These are phyloP conservation scores for Bradypodion ventrale DNA, from an alignment of 2,797 vertebrate genomes.

Conservation along the genomic window DNA sequence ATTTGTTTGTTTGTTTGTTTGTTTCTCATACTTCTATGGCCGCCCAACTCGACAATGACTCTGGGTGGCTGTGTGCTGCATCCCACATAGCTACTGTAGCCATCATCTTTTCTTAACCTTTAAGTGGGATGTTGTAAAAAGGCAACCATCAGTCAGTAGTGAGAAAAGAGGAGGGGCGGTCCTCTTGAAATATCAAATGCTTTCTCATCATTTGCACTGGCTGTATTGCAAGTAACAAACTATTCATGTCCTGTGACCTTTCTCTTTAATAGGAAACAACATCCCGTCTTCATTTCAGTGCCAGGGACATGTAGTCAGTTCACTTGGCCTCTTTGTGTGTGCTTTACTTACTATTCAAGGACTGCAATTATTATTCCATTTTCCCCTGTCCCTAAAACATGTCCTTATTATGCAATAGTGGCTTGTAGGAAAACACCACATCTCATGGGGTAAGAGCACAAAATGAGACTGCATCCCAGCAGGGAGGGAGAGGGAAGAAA, in stretches of 20 bases:
- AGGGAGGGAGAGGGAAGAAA: too few relatives aligned
- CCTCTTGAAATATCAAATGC: constrained; percentile 8
- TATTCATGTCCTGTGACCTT: not conserved
- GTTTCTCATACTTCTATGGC: too few relatives aligned
- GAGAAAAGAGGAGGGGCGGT: not conserved
- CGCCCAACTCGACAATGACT: too few relatives aligned
- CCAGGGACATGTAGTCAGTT: not conserved
- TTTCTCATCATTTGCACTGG: not conserved
- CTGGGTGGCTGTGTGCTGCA: too few relatives aligned
- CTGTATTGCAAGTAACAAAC: not conserved
- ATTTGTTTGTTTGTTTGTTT: too few relatives aligned
- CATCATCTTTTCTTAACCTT: constrained; percentile 10
- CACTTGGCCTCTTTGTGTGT: not conserved
- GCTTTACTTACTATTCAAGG: not conserved
- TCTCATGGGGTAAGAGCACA: not conserved
- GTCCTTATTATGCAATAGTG: not conserved
- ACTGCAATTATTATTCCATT: not conserved
- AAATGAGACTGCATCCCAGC: too few relatives aligned
- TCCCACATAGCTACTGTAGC: not conserved
- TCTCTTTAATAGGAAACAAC: constrained; percentile 7
- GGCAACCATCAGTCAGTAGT: not conserved
- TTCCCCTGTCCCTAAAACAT: too few relatives aligned
- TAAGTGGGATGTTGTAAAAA: not conserved
- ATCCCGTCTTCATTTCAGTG: not conserved
- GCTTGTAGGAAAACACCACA: too few relatives aligned